phyloP scores from a whole-genome alignment of 2,797 vertebrate species.

The Limosa lapponica region DNA sequence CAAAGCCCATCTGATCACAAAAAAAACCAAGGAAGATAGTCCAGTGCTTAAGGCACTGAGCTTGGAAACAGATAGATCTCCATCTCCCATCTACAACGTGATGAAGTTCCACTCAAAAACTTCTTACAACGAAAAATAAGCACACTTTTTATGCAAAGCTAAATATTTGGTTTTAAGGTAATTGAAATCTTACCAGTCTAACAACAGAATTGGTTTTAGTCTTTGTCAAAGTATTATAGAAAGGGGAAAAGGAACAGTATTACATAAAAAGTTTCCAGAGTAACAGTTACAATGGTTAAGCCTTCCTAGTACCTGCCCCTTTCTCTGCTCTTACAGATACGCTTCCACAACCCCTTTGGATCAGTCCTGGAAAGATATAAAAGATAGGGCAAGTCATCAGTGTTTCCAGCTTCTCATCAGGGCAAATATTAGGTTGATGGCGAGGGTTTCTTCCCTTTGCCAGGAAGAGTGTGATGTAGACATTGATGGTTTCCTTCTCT shows the following conservation, averaged over 20 bases:
- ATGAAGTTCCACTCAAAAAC: background rate
- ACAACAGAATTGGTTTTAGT: background rate
- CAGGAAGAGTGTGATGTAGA: background rate
- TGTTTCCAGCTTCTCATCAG: background rate
- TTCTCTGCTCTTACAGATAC: background rate
- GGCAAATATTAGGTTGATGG: background rate
- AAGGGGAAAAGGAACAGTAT: background rate
- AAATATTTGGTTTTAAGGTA: background rate
- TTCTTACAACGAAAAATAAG: background rate
- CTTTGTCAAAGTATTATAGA: background rate
- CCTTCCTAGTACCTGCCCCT: background rate
- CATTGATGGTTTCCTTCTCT: background rate
- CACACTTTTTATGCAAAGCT: background rate
- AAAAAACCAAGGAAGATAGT: background rate
- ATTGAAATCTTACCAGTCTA: background rate
- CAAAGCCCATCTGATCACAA: background rate
- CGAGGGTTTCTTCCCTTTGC: background rate
- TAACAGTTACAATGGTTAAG: background rate
- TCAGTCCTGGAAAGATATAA: background rate
- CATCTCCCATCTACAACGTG: background rate
- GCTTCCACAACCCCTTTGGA: background rate
- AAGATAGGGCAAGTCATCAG: background rate
- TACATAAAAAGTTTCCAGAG: background rate
- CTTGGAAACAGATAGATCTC: background rate
- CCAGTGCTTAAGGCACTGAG: background rate